phyloP scores from a whole-genome alignment of 1,140 invertebrate species.

The Harpegnathos saltator region DNA sequence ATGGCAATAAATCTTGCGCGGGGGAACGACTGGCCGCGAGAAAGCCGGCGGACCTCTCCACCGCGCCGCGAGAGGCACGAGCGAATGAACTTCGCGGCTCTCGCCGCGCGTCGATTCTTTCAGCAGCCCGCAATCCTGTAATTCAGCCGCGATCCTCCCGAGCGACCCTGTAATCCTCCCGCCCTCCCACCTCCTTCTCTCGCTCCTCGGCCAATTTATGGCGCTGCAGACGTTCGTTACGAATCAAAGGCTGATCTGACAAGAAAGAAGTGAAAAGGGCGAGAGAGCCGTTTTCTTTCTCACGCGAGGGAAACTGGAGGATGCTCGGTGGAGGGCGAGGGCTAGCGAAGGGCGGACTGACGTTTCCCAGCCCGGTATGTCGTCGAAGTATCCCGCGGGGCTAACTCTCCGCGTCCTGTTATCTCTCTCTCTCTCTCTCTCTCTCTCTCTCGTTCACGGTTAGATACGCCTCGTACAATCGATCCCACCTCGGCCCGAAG shows the following conservation, averaged over 20 bases:
- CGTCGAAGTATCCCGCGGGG: too few relatives aligned
- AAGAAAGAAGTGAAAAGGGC: too few relatives aligned
- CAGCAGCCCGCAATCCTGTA: background rate
- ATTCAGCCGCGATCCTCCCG: too few relatives aligned
- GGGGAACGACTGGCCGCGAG: slow-evolving; percentile 7
- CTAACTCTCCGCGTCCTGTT: too few relatives aligned
- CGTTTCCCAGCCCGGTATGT: too few relatives aligned
- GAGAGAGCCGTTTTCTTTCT: slow-evolving; percentile 40
- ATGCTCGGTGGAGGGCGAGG: too few relatives aligned
- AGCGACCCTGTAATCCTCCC: too few relatives aligned
- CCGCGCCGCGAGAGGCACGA: slow-evolving; percentile 12
- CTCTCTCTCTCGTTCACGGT: background rate
- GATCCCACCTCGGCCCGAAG: slow-evolving; percentile 41
- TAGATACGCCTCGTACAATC: slow-evolving; percentile 58
- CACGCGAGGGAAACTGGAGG: too few relatives aligned
- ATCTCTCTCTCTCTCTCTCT: too few relatives aligned
- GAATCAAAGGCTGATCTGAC: slow-evolving; percentile 20
- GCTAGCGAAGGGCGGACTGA: too few relatives aligned
- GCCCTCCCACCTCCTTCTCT: too few relatives aligned
- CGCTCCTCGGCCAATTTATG: slow-evolving; percentile 16
- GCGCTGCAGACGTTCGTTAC: background rate
- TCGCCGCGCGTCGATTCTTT: background rate
- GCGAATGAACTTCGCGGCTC: slow-evolving; percentile 22
- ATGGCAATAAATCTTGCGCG: slow-evolving; percentile 5
- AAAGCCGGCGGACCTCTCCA: slow-evolving; percentile 21